Evolutionary conservation across 1,140 invertebrate genomes (phyloP).

Genomic region (Drosophila hydei): DNA sequence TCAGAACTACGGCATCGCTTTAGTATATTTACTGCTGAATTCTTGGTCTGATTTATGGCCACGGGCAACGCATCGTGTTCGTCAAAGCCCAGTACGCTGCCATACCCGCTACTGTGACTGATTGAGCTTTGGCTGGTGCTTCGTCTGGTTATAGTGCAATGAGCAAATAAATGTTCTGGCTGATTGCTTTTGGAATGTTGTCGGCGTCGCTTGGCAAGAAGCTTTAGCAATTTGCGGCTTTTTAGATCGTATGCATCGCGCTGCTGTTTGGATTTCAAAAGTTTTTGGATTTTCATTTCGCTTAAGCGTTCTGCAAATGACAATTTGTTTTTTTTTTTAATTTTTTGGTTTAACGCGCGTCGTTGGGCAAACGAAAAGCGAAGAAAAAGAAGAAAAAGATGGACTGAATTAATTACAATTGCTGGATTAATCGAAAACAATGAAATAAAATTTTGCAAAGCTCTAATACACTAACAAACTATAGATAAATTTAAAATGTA

Average conservation of each 20-base stretch:
- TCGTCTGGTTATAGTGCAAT: slow-evolving; percentile 26
- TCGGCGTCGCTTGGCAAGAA: slow-evolving; percentile 34
- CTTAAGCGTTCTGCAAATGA: slow-evolving; percentile 83
- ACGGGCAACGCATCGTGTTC: slow-evolving; percentile 37
- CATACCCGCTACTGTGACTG: slow-evolving; percentile 66
- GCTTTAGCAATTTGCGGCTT: slow-evolving; percentile 27
- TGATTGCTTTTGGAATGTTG: slow-evolving; percentile 1
- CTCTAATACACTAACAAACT: slow-evolving; percentile 33
- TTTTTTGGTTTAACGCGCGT: slow-evolving; percentile 52
- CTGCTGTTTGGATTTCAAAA: slow-evolving; percentile 65
- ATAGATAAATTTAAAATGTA: slow-evolving; percentile 9
- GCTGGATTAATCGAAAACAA: slow-evolving; percentile 70
- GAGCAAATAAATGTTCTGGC: background rate
- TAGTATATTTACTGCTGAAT: background rate
- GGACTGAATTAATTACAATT: slow-evolving; percentile 78
- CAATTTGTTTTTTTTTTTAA: slow-evolving; percentile 38
- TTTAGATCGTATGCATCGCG: slow-evolving; percentile 65
- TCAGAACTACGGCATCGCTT: slow-evolving; percentile 47
- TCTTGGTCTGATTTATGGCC: background rate
- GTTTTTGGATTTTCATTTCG: slow-evolving; percentile 62
- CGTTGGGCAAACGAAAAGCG: slow-evolving; percentile 68
- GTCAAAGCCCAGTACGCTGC: slow-evolving; percentile 49
- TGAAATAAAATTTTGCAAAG: slow-evolving; percentile 43
- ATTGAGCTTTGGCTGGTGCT: slow-evolving; percentile 53
- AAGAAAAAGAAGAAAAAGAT: slow-evolving; percentile 77